These are phyloP conservation scores for Crotalus viridis DNA, from an alignment of 2,113 vertebrate species.

Conservation along the genomic window DNA sequence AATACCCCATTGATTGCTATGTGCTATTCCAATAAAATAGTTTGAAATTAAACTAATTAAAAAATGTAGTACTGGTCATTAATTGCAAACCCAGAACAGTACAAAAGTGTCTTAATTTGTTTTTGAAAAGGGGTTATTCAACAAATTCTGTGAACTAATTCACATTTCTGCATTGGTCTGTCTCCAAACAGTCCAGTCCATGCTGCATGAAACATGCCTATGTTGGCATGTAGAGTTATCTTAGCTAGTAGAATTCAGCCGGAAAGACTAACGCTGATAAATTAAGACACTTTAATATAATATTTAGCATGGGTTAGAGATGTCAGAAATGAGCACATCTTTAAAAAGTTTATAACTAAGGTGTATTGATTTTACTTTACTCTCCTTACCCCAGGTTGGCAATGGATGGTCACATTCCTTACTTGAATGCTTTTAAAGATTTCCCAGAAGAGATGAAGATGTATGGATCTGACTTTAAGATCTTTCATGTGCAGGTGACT, in stretches of 20 bases:
- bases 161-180: not conserved
- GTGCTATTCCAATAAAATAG: not conserved
- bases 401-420: conserved; percentile 73
- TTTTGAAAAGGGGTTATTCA: not conserved
- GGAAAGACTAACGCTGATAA: not conserved
- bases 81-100: not conserved
- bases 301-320: conserved; percentile 16
- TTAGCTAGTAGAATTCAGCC: not conserved
- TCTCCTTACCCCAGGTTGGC: conserved; percentile 67
- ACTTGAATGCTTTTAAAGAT: conserved; percentile 71
- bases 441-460: conserved; percentile 77
- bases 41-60: not conserved
- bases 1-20: not conserved
- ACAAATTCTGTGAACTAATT: not conserved
- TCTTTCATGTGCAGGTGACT: conserved; percentile 74
- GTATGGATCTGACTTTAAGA: conserved; percentile 71
- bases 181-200: not conserved
- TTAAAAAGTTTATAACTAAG: conserved; percentile 26
- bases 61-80: not conserved
- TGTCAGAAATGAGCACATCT: not conserved
- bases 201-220: not conserved
- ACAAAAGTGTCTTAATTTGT: not conserved
- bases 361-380: conserved; percentile 9
- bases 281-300: conserved; percentile 10
- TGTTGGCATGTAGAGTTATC: not conserved